These are phyloP conservation scores for Eurypyga helias DNA, from an alignment of 2,113 vertebrate genomes.

Conservation along the genomic window DNA sequence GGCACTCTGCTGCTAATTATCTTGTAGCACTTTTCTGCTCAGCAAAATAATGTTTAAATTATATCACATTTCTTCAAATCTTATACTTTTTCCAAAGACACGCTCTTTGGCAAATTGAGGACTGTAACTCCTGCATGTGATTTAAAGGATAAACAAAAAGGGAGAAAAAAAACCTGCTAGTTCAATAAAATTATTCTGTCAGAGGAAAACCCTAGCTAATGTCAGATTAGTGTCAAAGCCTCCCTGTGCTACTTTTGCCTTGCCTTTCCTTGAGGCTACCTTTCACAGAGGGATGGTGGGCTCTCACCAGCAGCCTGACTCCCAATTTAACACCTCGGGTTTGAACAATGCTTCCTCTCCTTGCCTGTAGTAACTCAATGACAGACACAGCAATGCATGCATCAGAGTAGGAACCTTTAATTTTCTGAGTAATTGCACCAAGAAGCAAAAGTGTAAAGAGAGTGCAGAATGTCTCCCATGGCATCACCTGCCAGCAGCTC, in stretches of 20 bases:
- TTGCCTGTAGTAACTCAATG: neutral
- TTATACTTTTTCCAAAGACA: neutral
- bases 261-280: neutral
- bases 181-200: neutral
- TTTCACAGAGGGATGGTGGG: neutral
- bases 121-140: neutral
- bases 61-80: neutral
- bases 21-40: neutral
- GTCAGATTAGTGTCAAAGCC: neutral
- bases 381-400: neutral
- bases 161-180: neutral
- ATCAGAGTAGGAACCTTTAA: neutral
- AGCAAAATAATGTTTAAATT: neutral
- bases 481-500: neutral
- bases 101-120: neutral
- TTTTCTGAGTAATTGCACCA: neutral
- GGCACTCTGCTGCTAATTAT: neutral
- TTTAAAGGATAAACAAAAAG: neutral
- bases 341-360: neutral
- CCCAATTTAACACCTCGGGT: neutral
- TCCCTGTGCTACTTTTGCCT: neutral
- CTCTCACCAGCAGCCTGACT: neutral
- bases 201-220: slow-evolving; percentile 4
- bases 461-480: neutral
- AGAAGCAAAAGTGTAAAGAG: neutral